Conservation (phyloP, 92 coral and sea anemone species). For the Siderastrea siderea region DNA sequence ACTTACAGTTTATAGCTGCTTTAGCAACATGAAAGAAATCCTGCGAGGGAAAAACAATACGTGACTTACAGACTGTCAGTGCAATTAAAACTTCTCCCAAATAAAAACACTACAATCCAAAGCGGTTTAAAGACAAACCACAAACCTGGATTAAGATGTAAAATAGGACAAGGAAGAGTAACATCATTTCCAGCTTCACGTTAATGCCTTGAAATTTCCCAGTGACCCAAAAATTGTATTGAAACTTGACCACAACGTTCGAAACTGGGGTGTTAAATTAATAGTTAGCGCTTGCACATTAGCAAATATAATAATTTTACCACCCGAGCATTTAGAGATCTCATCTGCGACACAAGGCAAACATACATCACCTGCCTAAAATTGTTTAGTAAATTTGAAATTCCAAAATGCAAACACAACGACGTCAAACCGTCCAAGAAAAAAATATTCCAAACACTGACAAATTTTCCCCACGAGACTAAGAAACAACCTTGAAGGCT, state of each 20-base stretch:
- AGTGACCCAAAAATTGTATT: not conserved
- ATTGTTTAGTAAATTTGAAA: slow-evolving; percentile 63
- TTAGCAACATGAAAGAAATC: not conserved
- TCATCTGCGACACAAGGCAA: slow-evolving; percentile 28
- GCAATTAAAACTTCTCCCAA: not conserved
- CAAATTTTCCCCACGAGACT: not conserved
- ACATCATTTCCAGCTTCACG: not conserved
- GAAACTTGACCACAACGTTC: slow-evolving; percentile 3
- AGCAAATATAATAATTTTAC: slow-evolving; percentile 44
- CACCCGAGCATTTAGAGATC: slow-evolving; percentile 34
- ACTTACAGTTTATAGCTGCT: slow-evolving; percentile 6
- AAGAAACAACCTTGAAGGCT: not conserved
- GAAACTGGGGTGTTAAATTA: slow-evolving; percentile 24
- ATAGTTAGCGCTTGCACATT: slow-evolving; percentile 32
- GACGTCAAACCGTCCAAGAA: not conserved
- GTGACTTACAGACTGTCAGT: not conserved
- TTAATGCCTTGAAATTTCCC: not conserved
- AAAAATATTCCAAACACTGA: not conserved
- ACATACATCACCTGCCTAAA: slow-evolving; percentile 55
- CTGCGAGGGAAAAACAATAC: slow-evolving; percentile 16
- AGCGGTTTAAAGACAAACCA: not conserved
- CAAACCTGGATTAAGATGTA: slow-evolving; percentile 22
- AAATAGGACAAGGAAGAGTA: not conserved
- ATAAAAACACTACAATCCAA: not conserved
- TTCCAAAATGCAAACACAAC: slow-evolving; percentile 35